Base-by-base conservation (phyloP, 2,113 vertebrate genomes). In the Psammodynastes pulverulentus region DNA sequence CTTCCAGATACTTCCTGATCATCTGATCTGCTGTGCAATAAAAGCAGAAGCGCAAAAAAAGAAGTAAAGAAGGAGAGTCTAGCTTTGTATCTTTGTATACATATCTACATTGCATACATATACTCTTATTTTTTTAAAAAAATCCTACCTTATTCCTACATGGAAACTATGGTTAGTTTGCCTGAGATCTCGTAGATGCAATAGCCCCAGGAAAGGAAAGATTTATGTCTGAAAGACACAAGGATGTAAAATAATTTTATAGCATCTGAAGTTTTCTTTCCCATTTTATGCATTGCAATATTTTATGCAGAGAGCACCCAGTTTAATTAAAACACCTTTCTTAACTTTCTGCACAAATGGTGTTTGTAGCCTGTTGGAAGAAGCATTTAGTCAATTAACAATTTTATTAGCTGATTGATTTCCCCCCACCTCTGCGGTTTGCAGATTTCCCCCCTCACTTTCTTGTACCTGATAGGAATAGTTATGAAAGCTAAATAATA, bases 351-450 rank as follows among this genome's bases (percentile, higher is more conserved):
- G 95, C 92, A 96, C 93, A 95, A 95, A 95, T 96, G 97, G 93
- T 95, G 96, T 91, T 95, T 96, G 94, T 91, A 91, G 95, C 85
- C 94, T 95, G 34, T 95, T 95, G 93, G 93, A 96, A 97, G 88
- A 94, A 96, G 93, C 96, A 95, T 97, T 97, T 97, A 96, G 96
- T 97, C 97, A 98, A 98, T 98, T 98, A 98, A 96, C 95, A 96
- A 96, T 98, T 98, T 98, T 97, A 98, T 97, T 97, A 98, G 96
- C 96, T 94, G 95, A 96, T 97, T 97, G 97, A 98, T 97, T 97
- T 23, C 17, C 96, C 2, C 97, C 95, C 94, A 93, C 7, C 49
- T 51, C 51, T 95, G 72, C 3, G 0, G 6, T 79, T 93, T 92
- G 56, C 96, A 96, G 95, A 94, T 95, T 94, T 94, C 97, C 93